Percentiles rank a stretch among this genome's conserved stretches.
Evolutionary conservation across 2,888 invertebrate species (phyloP).

Genomic region (Dasypolia templi): DNA sequence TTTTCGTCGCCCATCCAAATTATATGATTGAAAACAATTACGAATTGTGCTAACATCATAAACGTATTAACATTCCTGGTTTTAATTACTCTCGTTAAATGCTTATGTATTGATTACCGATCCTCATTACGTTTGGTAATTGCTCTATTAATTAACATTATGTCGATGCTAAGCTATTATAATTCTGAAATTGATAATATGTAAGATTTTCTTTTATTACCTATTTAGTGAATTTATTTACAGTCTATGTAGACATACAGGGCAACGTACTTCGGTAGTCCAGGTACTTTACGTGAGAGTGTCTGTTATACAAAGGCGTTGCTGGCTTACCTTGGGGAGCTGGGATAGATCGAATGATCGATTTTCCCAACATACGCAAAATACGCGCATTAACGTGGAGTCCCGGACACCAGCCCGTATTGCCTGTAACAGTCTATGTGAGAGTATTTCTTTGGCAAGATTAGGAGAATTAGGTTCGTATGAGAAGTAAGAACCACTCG

Average conservation of each 20-base stretch:
- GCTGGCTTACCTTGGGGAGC: too few species aligned
- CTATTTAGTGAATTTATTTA: background rate
- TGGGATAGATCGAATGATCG: too few species aligned
- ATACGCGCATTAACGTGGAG: too few species aligned
- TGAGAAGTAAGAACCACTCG: background rate
- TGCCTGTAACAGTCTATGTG: background rate
- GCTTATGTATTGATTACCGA: constrained; percentile 42
- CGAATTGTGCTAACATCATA: constrained; percentile 20
- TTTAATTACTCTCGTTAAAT: constrained; percentile 45
- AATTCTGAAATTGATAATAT: background rate
- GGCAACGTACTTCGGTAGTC: too few species aligned
- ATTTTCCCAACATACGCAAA: too few species aligned
- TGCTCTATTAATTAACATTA: constrained; percentile 8
- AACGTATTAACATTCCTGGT: constrained; percentile 28
- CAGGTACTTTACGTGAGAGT: too few species aligned
- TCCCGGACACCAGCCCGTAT: too few species aligned
- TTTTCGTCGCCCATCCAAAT: constrained; percentile 18
- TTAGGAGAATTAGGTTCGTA: background rate
- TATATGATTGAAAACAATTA: constrained; percentile 23
- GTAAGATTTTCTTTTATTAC: background rate
- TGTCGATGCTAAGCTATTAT: background rate
- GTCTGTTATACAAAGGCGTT: too few species aligned
- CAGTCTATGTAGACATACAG: background rate
- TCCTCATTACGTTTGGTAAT: constrained; percentile 41
- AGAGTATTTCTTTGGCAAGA: background rate